Evolutionary conservation across 1,140 invertebrate species (phyloP).

Genomic region (Meloidogyne hapla): DNA sequence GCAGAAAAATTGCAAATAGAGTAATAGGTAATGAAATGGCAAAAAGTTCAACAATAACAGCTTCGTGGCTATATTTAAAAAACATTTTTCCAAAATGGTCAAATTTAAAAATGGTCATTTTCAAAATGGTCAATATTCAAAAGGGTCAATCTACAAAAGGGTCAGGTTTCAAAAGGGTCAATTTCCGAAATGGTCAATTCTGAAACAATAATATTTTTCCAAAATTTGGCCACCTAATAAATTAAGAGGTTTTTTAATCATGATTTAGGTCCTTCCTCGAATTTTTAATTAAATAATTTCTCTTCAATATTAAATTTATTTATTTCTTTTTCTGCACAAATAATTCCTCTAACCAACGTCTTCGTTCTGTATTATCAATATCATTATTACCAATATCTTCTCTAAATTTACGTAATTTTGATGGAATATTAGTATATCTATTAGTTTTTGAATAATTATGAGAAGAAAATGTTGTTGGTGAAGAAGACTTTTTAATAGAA

Average conservation of each 20-base stretch:
- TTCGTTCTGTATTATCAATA: background rate
- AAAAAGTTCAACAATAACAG: background rate
- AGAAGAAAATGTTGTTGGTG: no score
- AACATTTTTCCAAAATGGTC: background rate
- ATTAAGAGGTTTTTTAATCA: background rate
- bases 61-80: no score
- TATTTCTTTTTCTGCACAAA: background rate
- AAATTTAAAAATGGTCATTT: background rate
- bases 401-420: conserved; percentile 3
- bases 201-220: no score
- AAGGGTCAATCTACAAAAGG: no score
- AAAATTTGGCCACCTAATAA: no score
- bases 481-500: background rate
- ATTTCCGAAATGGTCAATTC: no score
- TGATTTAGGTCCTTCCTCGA: background rate
- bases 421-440: background rate
- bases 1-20: background rate
- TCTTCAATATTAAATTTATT: background rate
- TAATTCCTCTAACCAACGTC: background rate
- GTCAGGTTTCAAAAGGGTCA: no score
- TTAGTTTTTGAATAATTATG: background rate
- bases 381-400: background rate
- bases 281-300: background rate
- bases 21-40: background rate
- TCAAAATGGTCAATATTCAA: no score